A percentile compares a stretch with the other conserved stretches of the same genome.
Evolutionary conservation across 2,113 vertebrate genomes (phyloP).

Genomic region (Panthera leo): DNA sequence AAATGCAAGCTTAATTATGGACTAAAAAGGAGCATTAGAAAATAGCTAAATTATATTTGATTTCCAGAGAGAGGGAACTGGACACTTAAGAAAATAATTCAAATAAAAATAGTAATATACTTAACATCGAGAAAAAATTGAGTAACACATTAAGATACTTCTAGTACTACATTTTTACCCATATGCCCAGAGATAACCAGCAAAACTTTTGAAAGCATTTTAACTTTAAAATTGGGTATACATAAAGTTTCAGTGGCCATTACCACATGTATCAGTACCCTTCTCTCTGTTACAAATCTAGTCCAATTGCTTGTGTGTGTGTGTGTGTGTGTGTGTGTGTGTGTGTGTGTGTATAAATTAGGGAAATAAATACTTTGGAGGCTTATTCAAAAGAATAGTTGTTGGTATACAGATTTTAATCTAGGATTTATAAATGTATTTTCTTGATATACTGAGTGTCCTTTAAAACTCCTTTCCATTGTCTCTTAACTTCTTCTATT

Average conservation of each 20-base stretch:
- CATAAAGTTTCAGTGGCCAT: background rate
- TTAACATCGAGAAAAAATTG: background rate
- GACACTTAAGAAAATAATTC: background rate
- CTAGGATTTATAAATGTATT: background rate
- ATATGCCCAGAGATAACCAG: background rate
- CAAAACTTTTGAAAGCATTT: background rate
- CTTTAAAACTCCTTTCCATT: background rate
- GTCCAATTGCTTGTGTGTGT: too few species aligned
- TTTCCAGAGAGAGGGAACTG: background rate
- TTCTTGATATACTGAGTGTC: background rate
- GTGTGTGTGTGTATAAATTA: background rate
- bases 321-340: too few species aligned
- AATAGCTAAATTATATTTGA: background rate
- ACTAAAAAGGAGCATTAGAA: background rate
- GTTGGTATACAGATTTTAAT: background rate
- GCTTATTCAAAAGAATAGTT: background rate
- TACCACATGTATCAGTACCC: background rate
- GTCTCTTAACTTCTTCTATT: background rate
- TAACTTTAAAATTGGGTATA: background rate
- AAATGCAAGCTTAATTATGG: background rate
- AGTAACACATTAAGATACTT: background rate
- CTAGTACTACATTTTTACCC: background rate
- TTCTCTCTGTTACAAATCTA: background rate
- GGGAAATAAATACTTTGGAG: background rate
- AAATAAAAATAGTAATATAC: background rate